A percentile compares a stretch with the other conserved stretches of the same genome.
Conservation (phyloP, 2,888 invertebrate genomes). For the Antitype chi region DNA sequence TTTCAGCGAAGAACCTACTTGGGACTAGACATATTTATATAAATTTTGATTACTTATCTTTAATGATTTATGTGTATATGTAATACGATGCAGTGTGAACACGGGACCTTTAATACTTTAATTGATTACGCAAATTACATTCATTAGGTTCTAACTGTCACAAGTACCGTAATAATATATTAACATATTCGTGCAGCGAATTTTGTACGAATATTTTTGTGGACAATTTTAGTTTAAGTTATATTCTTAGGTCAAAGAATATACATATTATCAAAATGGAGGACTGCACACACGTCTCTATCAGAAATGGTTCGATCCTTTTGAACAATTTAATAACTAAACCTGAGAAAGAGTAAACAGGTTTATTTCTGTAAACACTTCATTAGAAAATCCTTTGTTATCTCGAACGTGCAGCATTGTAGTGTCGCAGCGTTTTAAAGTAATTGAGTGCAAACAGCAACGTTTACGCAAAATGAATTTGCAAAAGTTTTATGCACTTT, state of each 20-base stretch:
- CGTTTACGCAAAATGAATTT: constrained; percentile 74
- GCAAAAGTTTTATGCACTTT: constrained; percentile 66
- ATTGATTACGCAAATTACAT: constrained; percentile 34
- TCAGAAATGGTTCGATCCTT: constrained; percentile 5
- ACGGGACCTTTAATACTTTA: constrained; percentile 28
- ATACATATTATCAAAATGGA: constrained; percentile 1
- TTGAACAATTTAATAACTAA: constrained; percentile 20
- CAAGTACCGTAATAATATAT: background rate
- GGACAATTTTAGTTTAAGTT: background rate
- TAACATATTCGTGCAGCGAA: background rate
- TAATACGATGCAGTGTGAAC: constrained; percentile 19
- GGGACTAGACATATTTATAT: constrained; percentile 19
- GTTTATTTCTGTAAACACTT: constrained; percentile 35
- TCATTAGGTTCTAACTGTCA: constrained; percentile 10
- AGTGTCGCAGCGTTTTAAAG: constrained; percentile 66
- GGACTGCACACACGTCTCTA: background rate
- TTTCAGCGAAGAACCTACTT: constrained; percentile 44
- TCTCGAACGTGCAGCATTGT: constrained; percentile 50
- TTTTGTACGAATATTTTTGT: background rate
- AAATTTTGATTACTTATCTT: constrained; percentile 22
- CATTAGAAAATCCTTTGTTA: constrained; percentile 45
- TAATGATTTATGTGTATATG: constrained; percentile 36
- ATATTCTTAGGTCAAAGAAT: background rate
- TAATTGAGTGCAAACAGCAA: constrained; percentile 75
- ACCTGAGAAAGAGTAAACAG: constrained; percentile 17